Base-by-base conservation (phyloP, 1,140 invertebrate genomes). In the Colletes latitarsis region DNA sequence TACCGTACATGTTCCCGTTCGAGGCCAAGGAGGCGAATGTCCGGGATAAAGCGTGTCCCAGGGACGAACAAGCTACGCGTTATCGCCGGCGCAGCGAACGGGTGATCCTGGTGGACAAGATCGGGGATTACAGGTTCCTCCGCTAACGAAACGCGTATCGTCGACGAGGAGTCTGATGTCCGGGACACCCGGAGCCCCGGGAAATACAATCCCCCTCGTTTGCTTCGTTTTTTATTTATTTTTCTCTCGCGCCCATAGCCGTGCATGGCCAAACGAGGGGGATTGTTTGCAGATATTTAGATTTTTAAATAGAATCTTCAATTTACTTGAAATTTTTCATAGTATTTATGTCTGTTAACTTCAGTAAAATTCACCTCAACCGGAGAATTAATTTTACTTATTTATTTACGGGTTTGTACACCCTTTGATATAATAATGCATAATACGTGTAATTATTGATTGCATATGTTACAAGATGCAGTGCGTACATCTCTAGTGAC, bases 101-200 rank as follows among this genome's bases (percentile, higher is more conserved):
- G 82, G 83, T 84, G 69, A 84, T 84, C 82, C 82, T 30, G 69
- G 63, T 57, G 74, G 83, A 84, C 82, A 83, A 69, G 83, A 83
- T 84, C 82, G 82, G 57, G 82, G 75, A 84, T 83, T 77, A 84
- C 82, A 83, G 63, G 63, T 78, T 71, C 58, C 46, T 66, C 66
- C 39, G 64, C 41, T 77, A 63, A 46, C 73, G 57, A 46, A 78
- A 78, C 77, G 57, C 52, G 70, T 70, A 71, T 64, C 67, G 75
- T 67, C 53, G 63, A 53, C 77, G 46, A 64, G 60, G 0, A 46
- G 49, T n/a, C 43, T 72, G 55, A 39, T 83, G 64, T 67, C 30
- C 49, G 58, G 72, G 62, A 62, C 30, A 77, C 67, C 68, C 60
- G 52, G 30, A 30, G 30, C 30, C 30, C 30, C 30, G 43, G 70